Conservation (phyloP, 2,797 vertebrate genomes). For the Psittacula derbiana region DNA sequence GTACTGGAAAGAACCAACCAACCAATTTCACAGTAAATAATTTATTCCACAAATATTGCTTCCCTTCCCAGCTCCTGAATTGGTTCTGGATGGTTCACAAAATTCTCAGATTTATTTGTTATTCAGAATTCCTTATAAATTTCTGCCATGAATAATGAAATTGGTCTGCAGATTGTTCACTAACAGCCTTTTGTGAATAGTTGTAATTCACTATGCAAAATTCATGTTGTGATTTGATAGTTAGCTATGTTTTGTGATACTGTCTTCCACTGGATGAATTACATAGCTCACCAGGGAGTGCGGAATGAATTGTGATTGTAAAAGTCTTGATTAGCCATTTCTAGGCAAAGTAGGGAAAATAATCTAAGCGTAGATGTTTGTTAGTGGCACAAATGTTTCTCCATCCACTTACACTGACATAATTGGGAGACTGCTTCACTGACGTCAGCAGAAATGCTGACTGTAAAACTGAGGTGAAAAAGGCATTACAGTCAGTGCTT, state of each 20-base stretch:
- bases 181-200: constrained; percentile 14
- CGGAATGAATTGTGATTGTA: constrained; percentile 15
- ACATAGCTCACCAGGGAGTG: not conserved
- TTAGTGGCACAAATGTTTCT: not conserved
- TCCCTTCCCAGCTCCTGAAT: not conserved
- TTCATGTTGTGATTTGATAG: constrained; percentile 26
- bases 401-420: constrained; percentile 8
- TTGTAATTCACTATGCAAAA: not conserved
- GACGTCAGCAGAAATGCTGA: constrained; percentile 22
- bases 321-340: constrained; percentile 48
- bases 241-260: constrained; percentile 12
- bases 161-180: constrained; percentile 30
- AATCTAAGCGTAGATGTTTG: not conserved
- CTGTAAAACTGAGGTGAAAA: constrained; percentile 15
- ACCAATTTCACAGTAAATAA: constrained; percentile 12
- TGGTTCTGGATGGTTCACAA: not conserved
- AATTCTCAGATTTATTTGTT: constrained; percentile 34
- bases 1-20: not conserved
- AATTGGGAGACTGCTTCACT: constrained; percentile 23
- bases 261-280: not conserved
- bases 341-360: constrained; percentile 28
- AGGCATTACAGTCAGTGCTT: not conserved
- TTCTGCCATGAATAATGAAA: constrained; percentile 40
- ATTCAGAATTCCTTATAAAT: constrained; percentile 24
- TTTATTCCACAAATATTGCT: constrained; percentile 34